phyloP scores from a whole-genome alignment of 1,140 invertebrate genomes.

The Heliothis virescens region DNA sequence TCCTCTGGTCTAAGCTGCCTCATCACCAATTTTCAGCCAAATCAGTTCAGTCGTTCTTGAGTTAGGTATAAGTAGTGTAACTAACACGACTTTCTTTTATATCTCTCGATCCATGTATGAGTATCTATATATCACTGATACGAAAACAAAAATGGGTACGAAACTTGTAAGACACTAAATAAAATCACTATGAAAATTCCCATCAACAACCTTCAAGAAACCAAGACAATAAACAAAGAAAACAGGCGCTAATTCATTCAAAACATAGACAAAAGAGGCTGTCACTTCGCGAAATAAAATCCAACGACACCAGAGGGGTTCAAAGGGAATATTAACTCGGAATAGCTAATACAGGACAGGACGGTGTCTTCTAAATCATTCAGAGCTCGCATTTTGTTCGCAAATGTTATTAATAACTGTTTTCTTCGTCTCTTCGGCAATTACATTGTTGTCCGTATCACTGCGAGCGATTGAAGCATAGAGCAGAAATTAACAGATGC shows the following conservation, averaged over 20 bases:
- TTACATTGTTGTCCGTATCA: constrained; percentile 79
- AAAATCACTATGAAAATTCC: background rate
- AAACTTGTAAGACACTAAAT: background rate
- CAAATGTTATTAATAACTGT: constrained; percentile 81
- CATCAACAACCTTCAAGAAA: background rate
- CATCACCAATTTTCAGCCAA: too few relatives aligned
- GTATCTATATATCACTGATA: too few relatives aligned
- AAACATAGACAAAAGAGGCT: constrained; percentile 33
- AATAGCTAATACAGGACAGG: constrained; percentile 35
- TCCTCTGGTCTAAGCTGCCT: too few relatives aligned
- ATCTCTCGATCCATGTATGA: too few relatives aligned
- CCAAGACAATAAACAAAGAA: constrained; percentile 9
- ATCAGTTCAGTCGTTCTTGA: too few relatives aligned
- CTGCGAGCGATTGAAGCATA: constrained; percentile 66
- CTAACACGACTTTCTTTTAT: constrained; percentile 55
- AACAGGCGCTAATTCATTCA: constrained; percentile 31
- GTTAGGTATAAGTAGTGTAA: constrained; percentile 51
- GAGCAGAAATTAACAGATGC: constrained; percentile 58
- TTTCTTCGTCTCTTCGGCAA: constrained; percentile 76
- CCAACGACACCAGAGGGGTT: constrained; percentile 54
- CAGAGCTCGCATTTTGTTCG: constrained; percentile 60
- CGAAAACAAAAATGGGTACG: too few relatives aligned
- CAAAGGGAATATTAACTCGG: constrained; percentile 51
- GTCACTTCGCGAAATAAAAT: constrained; percentile 50
- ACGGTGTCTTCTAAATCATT: constrained; percentile 69